Conservation (phyloP, 37 sponge, comb jelly and placozoan species). For the Dysidea cf. avara region DNA sequence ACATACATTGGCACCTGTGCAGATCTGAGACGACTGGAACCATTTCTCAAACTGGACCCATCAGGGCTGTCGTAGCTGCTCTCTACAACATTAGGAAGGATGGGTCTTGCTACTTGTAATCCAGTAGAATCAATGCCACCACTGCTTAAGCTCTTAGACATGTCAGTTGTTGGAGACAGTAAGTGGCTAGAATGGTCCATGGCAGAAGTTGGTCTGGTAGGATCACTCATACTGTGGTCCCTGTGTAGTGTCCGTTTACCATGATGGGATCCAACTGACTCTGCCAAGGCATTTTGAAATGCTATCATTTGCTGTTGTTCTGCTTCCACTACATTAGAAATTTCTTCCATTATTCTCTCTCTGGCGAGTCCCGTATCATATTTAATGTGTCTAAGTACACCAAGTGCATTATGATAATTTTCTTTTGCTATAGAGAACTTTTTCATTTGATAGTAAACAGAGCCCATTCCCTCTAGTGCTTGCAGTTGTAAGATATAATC, state of each 20-base stretch:
- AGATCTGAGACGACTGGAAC: too few species aligned
- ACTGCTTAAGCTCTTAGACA: too few species aligned
- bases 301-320: conserved; percentile 5
- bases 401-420: conserved; percentile 54
- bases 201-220: too few species aligned
- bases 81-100: too few species aligned
- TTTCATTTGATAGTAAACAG: conserved; percentile 30
- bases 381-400: conserved; percentile 35
- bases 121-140: too few species aligned
- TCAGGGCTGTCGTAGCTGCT: too few species aligned
- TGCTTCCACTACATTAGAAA: conserved; percentile 59
- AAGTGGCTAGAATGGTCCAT: too few species aligned
- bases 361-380: conserved; percentile 58
- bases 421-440: conserved; percentile 29
- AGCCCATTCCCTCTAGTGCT: conserved; percentile 66
- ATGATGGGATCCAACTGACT: neutral
- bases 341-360: conserved; percentile 82
- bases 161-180: too few species aligned
- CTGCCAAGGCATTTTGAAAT: too few species aligned
- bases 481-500: conserved; percentile 65
- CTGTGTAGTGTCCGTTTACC: neutral
- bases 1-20: too few species aligned
- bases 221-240: neutral
- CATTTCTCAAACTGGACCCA: too few species aligned
- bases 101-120: too few species aligned